Evolutionary conservation across 2,113 vertebrate species (phyloP).

Genomic region (Trachemys scripta): DNA sequence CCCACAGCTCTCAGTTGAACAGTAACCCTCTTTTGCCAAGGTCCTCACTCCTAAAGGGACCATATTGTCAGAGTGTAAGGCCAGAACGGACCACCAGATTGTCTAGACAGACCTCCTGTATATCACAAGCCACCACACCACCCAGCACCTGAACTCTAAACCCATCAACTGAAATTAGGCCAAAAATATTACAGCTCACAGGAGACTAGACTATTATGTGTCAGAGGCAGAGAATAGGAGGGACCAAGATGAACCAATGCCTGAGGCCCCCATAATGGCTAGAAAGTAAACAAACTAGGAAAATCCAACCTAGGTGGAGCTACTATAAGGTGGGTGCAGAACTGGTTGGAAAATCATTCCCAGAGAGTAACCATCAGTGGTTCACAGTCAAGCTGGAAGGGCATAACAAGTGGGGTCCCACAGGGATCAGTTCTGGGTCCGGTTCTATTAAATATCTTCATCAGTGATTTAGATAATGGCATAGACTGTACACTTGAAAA

Average conservation of each 20-base stretch:
- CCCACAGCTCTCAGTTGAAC: background rate
- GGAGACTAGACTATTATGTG: background rate
- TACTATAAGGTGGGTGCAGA: no score
- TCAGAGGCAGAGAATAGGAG: background rate
- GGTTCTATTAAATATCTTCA: no score
- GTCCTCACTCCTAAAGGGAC: background rate
- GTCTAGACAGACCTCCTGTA: background rate
- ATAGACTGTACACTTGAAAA: no score
- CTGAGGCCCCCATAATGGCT: background rate
- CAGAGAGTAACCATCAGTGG: no score
- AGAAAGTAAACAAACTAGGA: background rate
- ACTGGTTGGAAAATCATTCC: no score
- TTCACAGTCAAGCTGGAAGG: no score
- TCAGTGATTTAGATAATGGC: no score
- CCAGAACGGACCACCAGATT: background rate
- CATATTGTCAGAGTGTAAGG: background rate
- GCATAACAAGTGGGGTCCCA: no score
- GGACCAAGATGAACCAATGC: background rate
- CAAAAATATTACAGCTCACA: background rate
- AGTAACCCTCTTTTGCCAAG: background rate
- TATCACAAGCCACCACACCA: background rate
- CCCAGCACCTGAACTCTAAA: background rate
- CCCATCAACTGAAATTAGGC: background rate
- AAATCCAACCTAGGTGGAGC: no score
- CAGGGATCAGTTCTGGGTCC: no score